Evolutionary conservation across 2,797 vertebrate genomes (phyloP), one percentile per base, ranked within the genome.

Genomic region (Phataginus tetradactyla): DNA sequence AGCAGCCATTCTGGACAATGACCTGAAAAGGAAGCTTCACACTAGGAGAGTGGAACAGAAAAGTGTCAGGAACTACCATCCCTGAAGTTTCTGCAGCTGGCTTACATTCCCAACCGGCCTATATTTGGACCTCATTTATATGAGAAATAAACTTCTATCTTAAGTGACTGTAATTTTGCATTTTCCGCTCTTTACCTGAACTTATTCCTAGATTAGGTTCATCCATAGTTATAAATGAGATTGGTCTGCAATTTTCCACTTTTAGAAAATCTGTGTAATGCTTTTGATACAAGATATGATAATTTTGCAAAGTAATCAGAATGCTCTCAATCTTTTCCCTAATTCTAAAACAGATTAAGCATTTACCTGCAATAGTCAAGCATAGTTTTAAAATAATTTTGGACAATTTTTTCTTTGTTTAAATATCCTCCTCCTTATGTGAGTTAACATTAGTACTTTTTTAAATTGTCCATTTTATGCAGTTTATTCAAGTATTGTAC

Each of bases 141-240:
- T 63, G 17, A 94, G 20, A 95, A 93, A 75, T 80, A 63, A 93
- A 91, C 5, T 66, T 72, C 61, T n/a, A 42, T 64, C 23, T 66
- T 80, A 91, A 91, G 74, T 51, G 64, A 85, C 27, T 80, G 18
- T 15, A 89, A 83, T 91, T 96, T 93, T 68, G 27, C 49, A 63
- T 94, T 92, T 95, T 88, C 37, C 89, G 37, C 42, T 94, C 25
- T 96, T 86, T 75, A 66, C 32, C 39, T 91, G 53, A 92, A 89
- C 13, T 14, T 69, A 79, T 94, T 95, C 63, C 29, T 94, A 23
- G 81, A 94, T 87, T 90, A 85, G 64, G 15, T 92, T 87, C 77
- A 96, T 92, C 66, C 59, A 88, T 92, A 96, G 39, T 77, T 66
- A 87, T 95, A 94, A 96, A 55, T 55, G 23, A 96, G 75, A 95